These are phyloP conservation scores for Baccha elongata DNA, from an alignment of 2,888 invertebrate species.

Conservation along the genomic window DNA sequence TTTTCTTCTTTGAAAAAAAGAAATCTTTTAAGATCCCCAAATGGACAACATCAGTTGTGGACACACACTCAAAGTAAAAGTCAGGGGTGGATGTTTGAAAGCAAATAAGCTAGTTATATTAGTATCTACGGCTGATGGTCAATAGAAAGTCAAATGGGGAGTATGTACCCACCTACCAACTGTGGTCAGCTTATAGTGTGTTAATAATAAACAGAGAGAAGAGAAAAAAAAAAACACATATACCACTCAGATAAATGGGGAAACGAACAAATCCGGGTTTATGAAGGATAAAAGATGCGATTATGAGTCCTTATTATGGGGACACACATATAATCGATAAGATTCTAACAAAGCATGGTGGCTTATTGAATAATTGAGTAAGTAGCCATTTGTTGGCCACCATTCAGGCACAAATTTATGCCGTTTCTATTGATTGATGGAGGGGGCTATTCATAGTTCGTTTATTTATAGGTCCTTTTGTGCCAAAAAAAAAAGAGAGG, in stretches of 20 bases:
- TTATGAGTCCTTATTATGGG: conserved; percentile 71
- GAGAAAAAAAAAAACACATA: conserved; percentile 18
- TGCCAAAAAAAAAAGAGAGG: background rate
- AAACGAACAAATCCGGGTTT: conserved; percentile 57
- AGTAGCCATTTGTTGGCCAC: conserved; percentile 58
- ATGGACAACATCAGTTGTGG: conserved; percentile 40
- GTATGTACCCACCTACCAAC: background rate
- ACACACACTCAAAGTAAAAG: conserved; percentile 41
- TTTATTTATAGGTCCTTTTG: conserved; percentile 60
- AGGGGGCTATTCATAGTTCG: conserved; percentile 32
- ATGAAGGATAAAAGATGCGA: conserved; percentile 68
- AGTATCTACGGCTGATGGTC: background rate
- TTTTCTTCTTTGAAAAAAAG: conserved; percentile 19
- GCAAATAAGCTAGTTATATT: conserved; percentile 16
- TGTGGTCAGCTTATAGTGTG: conserved; percentile 63
- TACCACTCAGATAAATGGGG: conserved; percentile 17
- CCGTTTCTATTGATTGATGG: conserved; percentile 17
- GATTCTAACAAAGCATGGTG: conserved; percentile 48
- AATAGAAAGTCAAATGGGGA: conserved; percentile 28
- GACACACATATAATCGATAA: conserved; percentile 56
- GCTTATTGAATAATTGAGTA: conserved; percentile 72
- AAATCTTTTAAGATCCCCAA: conserved; percentile 37
- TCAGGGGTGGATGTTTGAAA: conserved; percentile 37
- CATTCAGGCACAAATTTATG: conserved; percentile 22
- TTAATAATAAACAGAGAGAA: conserved; percentile 56